Evolutionary conservation across 2,113 vertebrate genomes (phyloP).

Genomic region (Onychostruthus taczanowskii): DNA sequence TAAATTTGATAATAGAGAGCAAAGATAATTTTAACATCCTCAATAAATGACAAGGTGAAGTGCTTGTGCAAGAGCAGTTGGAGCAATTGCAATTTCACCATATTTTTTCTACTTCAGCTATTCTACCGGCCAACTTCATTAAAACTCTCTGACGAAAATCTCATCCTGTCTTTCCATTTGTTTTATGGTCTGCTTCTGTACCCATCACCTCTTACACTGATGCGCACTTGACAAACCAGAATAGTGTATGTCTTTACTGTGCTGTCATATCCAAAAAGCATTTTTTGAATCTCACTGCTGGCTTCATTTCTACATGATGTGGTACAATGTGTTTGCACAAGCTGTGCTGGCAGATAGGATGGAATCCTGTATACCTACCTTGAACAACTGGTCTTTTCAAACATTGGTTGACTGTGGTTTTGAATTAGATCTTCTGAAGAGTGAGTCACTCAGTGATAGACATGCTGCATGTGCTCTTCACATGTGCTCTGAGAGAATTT

Average conservation of each 20-base stretch:
- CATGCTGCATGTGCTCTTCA: background rate
- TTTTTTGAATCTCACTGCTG: background rate
- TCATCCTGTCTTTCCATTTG: background rate
- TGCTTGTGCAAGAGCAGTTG: background rate
- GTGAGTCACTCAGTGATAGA: background rate
- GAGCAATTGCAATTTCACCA: background rate
- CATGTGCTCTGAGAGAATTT: background rate
- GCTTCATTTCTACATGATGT: background rate
- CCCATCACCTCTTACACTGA: background rate
- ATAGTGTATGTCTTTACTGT: background rate
- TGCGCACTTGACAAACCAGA: background rate
- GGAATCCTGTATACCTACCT: background rate
- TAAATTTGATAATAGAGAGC: background rate
- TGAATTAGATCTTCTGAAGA: background rate
- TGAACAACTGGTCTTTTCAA: background rate
- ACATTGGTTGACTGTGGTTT: background rate
- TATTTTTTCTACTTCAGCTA: background rate
- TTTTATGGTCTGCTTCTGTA: background rate
- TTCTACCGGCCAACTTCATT: background rate
- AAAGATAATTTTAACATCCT: background rate
- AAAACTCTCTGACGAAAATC: background rate
- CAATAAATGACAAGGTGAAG: background rate
- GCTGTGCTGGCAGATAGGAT: slow-evolving; percentile 6
- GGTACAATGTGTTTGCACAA: background rate
- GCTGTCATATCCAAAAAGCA: background rate